Evolutionary conservation across 2,797 vertebrate species (phyloP).

Genomic region (Mionectes olivaceus): DNA sequence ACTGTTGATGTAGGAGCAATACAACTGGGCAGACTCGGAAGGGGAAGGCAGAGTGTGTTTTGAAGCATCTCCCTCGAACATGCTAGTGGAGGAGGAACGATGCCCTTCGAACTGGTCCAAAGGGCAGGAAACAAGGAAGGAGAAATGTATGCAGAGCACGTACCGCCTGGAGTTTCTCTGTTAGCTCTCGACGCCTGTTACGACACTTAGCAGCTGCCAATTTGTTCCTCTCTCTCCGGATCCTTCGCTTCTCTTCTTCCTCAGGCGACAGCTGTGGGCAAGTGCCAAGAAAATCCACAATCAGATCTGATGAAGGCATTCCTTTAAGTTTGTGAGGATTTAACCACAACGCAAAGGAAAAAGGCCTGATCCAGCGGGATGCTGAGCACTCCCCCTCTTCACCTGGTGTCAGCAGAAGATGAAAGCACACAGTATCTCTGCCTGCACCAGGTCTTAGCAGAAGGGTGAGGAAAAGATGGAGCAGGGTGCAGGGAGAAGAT

Average conservation of each 20-base stretch:
- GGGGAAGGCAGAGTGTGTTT: not conserved
- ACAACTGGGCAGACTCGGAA: not conserved
- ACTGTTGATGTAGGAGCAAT: not conserved
- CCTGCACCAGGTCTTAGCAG: not conserved
- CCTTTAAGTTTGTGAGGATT: slow-evolving; percentile 41
- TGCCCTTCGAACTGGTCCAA: not conserved
- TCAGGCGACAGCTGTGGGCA: slow-evolving; percentile 91
- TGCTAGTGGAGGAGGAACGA: not conserved
- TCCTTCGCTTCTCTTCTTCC: slow-evolving; percentile 97
- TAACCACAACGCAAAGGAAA: slow-evolving; percentile 17
- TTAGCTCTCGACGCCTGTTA: slow-evolving; percentile 95
- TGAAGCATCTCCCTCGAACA: not conserved
- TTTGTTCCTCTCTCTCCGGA: slow-evolving; percentile 98
- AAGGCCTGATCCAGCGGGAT: slow-evolving; percentile 41
- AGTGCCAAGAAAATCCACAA: slow-evolving; percentile 59
- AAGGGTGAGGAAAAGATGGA: slow-evolving; percentile 16
- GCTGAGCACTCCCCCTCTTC: slow-evolving; percentile 1
- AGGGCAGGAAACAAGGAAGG: not conserved
- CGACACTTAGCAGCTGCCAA: slow-evolving; percentile 97
- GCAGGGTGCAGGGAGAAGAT: slow-evolving; percentile 10
- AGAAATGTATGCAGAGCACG: slow-evolving; percentile 61
- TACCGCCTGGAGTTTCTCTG: slow-evolving; percentile 97
- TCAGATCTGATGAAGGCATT: slow-evolving; percentile 60
- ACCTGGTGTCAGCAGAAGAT: slow-evolving; percentile 41
- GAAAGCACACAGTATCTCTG: slow-evolving; percentile 36